These are phyloP conservation scores for Pelusios castaneus DNA, from an alignment of 2,113 vertebrate genomes.

Conservation along the genomic window DNA sequence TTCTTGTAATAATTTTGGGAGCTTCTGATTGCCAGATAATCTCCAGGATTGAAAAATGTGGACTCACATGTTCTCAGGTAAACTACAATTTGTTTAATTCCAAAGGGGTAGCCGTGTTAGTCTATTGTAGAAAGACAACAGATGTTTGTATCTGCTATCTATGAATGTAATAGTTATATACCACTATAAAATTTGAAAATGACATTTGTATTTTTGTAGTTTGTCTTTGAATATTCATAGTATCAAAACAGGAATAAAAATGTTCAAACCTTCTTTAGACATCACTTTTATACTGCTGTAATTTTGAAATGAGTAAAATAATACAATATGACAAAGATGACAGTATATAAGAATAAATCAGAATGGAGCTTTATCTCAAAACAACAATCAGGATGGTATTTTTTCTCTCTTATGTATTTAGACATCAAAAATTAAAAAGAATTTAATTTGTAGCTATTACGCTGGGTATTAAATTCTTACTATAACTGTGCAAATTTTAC, in stretches of 20 bases:
- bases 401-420: neutral
- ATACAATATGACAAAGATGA: neutral
- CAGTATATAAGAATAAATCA: neutral
- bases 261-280: neutral
- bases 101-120: too few species aligned
- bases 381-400: neutral
- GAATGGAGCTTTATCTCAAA: neutral
- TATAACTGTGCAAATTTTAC: neutral
- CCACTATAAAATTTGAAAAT: neutral
- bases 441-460: neutral
- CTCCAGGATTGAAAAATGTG: slow-evolving; percentile 75
- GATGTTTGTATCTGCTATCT: slow-evolving; percentile 26
- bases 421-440: neutral
- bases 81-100: slow-evolving; percentile 45
- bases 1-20: slow-evolving; percentile 59
- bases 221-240: neutral
- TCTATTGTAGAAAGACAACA: too few species aligned
- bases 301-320: neutral
- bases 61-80: slow-evolving; percentile 76
- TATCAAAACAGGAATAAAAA: neutral
- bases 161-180: neutral
- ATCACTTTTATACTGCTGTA: neutral
- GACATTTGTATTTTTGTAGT: neutral
- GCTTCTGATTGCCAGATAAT: slow-evolving; percentile 65
- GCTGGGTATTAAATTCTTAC: neutral